Evolutionary conservation across 2,888 invertebrate genomes (phyloP).

Genomic region (Keiferia lycopersicella): DNA sequence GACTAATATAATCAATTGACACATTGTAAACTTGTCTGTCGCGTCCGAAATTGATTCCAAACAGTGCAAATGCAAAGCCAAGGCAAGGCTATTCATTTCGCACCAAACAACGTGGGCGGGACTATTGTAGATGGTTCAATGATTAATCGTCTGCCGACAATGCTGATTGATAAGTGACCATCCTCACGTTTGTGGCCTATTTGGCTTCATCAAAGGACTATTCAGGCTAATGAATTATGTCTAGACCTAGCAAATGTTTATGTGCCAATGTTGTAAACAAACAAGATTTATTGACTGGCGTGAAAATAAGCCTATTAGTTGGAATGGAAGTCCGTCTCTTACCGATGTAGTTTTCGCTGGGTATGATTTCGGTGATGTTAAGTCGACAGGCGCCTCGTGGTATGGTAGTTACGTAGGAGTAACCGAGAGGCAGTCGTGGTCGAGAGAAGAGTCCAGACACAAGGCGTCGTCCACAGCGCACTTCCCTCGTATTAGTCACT

Average conservation of each 20-base stretch:
- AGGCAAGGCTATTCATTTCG: conserved; percentile 48
- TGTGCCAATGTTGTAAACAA: background rate
- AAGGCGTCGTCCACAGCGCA: conserved; percentile 83
- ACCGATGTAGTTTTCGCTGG: conserved; percentile 93
- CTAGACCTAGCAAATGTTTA: conserved; percentile 9
- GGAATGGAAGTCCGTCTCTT: conserved; percentile 36
- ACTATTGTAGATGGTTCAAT: conserved; percentile 53
- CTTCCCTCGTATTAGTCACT: conserved; percentile 62
- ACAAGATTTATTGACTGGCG: conserved; percentile 1
- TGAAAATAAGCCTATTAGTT: background rate
- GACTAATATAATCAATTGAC: conserved; percentile 39
- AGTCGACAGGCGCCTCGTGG: conserved; percentile 94
- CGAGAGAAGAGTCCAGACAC: conserved; percentile 93
- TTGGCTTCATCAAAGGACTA: conserved; percentile 63
- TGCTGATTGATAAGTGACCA: conserved; percentile 64
- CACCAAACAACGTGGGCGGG: conserved; percentile 56
- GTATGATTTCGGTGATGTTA: conserved; percentile 90
- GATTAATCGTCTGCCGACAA: conserved; percentile 45
- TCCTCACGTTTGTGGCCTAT: conserved; percentile 60
- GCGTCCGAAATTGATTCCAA: conserved; percentile 51
- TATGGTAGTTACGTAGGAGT: conserved; percentile 91
- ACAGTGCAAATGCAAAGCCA: conserved; percentile 49
- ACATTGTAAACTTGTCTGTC: conserved; percentile 41
- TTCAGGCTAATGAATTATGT: conserved; percentile 39
- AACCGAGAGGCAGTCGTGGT: conserved; percentile 90